These are phyloP conservation scores for Phoeniculus purpureus DNA, from an alignment of 2,797 vertebrate genomes.

Conservation along the genomic window DNA sequence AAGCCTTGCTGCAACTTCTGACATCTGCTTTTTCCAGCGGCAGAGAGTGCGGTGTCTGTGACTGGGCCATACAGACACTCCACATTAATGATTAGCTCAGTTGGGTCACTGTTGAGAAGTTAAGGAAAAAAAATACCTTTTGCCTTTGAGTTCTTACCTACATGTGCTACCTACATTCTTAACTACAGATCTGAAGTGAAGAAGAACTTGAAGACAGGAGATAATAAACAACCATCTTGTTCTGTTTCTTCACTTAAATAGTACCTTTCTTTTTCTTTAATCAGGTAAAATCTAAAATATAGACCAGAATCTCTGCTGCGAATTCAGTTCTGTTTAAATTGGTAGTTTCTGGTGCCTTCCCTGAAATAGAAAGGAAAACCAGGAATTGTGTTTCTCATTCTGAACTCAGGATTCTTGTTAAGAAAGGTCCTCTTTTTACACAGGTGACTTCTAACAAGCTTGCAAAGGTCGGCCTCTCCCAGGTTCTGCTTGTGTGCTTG, in stretches of 20 bases:
- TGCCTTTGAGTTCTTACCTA: background rate
- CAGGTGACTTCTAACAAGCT: background rate
- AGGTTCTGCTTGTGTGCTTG: background rate
- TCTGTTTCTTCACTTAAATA: background rate
- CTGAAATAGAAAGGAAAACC: background rate
- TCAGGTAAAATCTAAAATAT: background rate
- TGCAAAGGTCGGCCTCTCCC: background rate
- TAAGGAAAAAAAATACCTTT: background rate
- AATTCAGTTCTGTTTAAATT: background rate
- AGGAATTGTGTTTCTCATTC: background rate
- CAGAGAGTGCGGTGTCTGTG: background rate
- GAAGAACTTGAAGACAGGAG: background rate
- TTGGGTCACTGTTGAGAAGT: background rate
- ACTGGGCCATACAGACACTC: background rate
- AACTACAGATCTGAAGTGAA: background rate
- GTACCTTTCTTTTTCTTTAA: background rate
- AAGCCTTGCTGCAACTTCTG: background rate
- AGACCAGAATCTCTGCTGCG: background rate
- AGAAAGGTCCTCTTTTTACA: background rate
- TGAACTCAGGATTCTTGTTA: background rate
- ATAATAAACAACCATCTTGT: background rate
- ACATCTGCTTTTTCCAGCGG: background rate
- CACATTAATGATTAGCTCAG: background rate
- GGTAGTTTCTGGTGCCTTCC: background rate
- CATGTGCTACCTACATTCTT: too few species aligned